Evolutionary conservation across 2,888 invertebrate genomes (phyloP).

Genomic region (Tromatobia lineatoria): DNA sequence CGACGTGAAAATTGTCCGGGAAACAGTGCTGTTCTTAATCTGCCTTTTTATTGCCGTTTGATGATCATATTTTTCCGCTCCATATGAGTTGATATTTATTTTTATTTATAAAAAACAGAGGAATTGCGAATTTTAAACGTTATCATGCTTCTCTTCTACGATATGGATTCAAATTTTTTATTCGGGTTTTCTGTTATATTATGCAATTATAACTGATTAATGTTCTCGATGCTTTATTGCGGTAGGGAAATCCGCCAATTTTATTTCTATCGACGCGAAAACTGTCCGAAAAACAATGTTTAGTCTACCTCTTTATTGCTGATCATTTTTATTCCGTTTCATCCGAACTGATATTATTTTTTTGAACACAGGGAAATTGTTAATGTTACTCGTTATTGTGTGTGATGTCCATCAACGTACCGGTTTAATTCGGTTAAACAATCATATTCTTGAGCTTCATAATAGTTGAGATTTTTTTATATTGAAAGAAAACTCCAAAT

Average conservation of each 20-base stretch:
- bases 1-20: conserved; percentile 44
- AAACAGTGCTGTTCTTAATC: conserved; percentile 53
- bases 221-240: conserved; percentile 62
- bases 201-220: conserved; percentile 69
- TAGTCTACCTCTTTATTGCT: conserved; percentile 54
- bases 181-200: conserved; percentile 62
- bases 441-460: too few relatives aligned
- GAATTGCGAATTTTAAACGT: neutral
- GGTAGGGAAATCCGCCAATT: conserved; percentile 45
- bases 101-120: neutral
- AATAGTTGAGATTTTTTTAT: too few relatives aligned
- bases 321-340: conserved; percentile 1
- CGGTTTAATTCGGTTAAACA: too few relatives aligned
- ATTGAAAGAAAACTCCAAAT: neutral
- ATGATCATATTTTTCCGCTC: neutral
- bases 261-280: conserved; percentile 59
- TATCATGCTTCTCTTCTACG: neutral
- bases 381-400: neutral
- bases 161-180: too few relatives aligned
- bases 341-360: conserved; percentile 4
- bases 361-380: neutral
- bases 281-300: conserved; percentile 34
- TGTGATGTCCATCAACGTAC: too few relatives aligned
- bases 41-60: conserved; percentile 43
- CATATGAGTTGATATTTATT: neutral